A percentile compares a stretch with the other conserved stretches of the same genome.
Conservation (phyloP, 2,113 vertebrate genomes). For the Albula goreensis region DNA sequence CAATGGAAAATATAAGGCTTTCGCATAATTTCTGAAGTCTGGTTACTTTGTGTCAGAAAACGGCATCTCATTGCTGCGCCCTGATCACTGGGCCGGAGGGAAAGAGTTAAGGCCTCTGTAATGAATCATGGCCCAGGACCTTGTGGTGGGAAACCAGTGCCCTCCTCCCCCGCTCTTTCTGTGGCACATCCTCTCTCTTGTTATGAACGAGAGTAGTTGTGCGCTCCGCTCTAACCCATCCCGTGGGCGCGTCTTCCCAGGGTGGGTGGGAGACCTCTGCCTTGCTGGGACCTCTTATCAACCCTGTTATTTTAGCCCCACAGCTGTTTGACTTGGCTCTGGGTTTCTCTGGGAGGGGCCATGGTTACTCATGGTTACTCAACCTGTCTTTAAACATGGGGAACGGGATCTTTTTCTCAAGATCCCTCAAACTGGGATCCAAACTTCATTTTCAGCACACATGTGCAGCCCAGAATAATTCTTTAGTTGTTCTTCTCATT, state of each 20-base stretch:
- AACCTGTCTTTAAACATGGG: constrained; percentile 63
- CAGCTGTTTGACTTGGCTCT: constrained; percentile 76
- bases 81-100: constrained; percentile 26
- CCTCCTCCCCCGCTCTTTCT: constrained; percentile 70
- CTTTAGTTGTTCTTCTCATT: background rate
- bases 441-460: constrained; percentile 1
- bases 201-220: constrained; percentile 71
- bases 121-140: constrained; percentile 64
- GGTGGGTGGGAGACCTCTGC: constrained; percentile 61
- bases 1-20: background rate
- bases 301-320: constrained; percentile 72
- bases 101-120: constrained; percentile 56
- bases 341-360: constrained; percentile 72
- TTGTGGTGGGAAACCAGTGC: constrained; percentile 70
- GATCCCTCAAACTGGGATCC: background rate
- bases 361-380: constrained; percentile 60
- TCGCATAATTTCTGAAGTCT: background rate
- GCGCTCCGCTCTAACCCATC: constrained; percentile 63
- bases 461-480: background rate
- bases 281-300: constrained; percentile 56
- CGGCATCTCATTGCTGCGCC: background rate
- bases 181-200: constrained; percentile 76
- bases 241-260: constrained; percentile 67
- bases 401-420: constrained; percentile 9
- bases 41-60: background rate